phyloP scores from a whole-genome alignment of 2,113 vertebrate genomes.

The Beaufortia kweichowensis region DNA sequence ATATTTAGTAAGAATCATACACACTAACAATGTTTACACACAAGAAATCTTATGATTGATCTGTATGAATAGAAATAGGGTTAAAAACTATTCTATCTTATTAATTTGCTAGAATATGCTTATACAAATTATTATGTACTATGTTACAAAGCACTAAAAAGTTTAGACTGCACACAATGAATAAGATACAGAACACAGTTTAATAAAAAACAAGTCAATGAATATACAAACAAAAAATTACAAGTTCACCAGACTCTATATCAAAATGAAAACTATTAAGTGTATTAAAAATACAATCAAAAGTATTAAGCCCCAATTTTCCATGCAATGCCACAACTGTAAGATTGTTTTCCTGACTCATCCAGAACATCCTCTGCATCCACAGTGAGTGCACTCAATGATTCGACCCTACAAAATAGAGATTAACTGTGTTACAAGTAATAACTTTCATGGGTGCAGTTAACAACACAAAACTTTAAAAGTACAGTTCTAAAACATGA shows the following conservation, averaged over 20 bases:
- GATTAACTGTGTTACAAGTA: not conserved
- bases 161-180: not conserved
- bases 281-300: conserved; percentile 49
- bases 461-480: not conserved
- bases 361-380: conserved; percentile 95
- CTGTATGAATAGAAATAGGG: too few relatives aligned
- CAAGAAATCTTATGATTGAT: not conserved
- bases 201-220: conserved; percentile 31
- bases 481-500: not conserved
- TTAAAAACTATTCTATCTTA: too few relatives aligned
- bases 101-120: too few relatives aligned
- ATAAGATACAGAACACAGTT: conserved; percentile 17
- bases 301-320: conserved; percentile 47
- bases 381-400: conserved; percentile 97
- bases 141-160: not conserved
- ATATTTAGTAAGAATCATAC: too few relatives aligned
- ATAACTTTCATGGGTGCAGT: not conserved
- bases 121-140: too few relatives aligned
- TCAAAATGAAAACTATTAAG: conserved; percentile 30
- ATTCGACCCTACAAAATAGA: conserved; percentile 84
- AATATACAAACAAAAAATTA: conserved; percentile 21
- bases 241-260: not conserved
- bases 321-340: not conserved
- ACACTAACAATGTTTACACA: not conserved
- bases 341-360: conserved; percentile 61